Conservation (phyloP, 2,888 invertebrate species). For the Morinoia aosen region DNA sequence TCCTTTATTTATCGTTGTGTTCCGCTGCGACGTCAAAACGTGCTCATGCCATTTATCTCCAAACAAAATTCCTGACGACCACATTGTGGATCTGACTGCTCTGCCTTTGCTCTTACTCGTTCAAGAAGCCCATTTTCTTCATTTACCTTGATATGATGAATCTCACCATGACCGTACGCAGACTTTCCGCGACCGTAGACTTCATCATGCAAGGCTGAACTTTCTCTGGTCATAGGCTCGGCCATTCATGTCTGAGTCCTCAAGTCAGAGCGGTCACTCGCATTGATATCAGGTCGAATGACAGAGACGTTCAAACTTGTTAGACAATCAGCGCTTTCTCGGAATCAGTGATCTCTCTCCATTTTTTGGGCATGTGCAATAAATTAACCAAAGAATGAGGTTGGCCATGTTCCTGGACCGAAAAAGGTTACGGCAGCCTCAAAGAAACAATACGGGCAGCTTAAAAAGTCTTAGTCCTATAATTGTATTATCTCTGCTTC, state of each 20-base stretch:
- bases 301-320: background rate
- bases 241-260: background rate
- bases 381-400: background rate
- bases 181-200: background rate
- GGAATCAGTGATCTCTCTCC: background rate
- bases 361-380: background rate
- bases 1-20: background rate
- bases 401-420: background rate
- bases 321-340: background rate
- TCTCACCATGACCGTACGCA: background rate
- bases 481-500: background rate
- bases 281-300: background rate
- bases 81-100: background rate
- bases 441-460: background rate
- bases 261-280: background rate
- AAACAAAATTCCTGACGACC: background rate
- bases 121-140: background rate
- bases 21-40: background rate
- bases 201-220: background rate
- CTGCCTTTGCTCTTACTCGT: background rate
- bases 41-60: background rate
- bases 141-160: background rate
- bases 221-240: conserved; percentile 4
- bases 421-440: background rate
- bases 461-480: background rate